Percentiles rank a stretch among this genome's conserved stretches.
Evolutionary conservation across 2,113 vertebrate genomes (phyloP).

Genomic region (Oxyura jamaicensis): DNA sequence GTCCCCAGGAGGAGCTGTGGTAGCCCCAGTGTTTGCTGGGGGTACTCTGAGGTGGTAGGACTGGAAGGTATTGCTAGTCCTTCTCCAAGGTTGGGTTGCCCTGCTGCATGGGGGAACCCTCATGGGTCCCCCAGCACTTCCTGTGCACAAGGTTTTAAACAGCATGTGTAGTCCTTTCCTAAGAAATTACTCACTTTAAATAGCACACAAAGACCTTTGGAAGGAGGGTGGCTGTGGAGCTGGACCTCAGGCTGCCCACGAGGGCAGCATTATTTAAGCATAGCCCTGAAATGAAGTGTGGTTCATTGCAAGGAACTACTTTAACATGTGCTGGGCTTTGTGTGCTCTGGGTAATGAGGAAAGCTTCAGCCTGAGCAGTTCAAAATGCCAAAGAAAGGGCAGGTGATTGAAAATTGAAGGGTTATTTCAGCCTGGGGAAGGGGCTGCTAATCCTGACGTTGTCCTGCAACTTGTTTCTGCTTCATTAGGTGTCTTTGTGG

Average conservation of each 20-base stretch:
- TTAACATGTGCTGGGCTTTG: background rate
- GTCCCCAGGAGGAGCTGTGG: background rate
- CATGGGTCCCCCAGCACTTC: background rate
- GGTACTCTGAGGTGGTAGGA: background rate
- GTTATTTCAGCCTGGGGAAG: background rate
- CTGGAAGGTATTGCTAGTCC: background rate
- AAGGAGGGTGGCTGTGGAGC: background rate
- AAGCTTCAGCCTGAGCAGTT: background rate
- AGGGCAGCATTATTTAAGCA: background rate
- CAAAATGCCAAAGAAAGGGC: background rate
- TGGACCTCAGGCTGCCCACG: background rate
- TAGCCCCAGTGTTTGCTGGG: background rate
- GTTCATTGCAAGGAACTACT: background rate
- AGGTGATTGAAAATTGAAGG: accelerated
- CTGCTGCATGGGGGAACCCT: background rate
- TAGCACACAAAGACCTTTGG: background rate
- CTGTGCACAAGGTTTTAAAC: background rate
- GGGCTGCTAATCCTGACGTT: background rate
- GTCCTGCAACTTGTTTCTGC: background rate
- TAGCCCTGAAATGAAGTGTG: background rate
- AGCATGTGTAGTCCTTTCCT: background rate
- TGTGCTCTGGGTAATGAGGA: background rate
- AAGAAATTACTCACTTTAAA: background rate
- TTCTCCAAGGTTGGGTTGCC: no score
- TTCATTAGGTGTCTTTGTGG: background rate